Evolutionary conservation across 2,797 vertebrate species (phyloP), one percentile per base, ranked within the genome.

Genomic region (Spondyliosoma cantharus): DNA sequence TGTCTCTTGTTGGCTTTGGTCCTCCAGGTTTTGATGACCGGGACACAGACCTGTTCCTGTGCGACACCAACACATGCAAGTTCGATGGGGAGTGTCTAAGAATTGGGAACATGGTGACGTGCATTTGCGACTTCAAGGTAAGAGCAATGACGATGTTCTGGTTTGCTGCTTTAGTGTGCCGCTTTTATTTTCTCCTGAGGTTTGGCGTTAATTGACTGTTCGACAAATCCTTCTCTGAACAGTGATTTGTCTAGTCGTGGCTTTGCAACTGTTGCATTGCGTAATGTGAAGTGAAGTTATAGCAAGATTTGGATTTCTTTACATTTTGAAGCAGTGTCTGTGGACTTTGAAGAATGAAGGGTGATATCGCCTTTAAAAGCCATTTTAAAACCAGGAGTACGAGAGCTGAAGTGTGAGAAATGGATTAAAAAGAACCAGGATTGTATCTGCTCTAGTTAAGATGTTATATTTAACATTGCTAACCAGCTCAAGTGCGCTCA

Each of bases 111-210:
- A 98, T 97, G 87, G 97, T 99, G 93, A 99, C 97, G 74, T 99
- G 98, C 94, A 98, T 99, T 94, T 99, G 98, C 90, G 97, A 99
- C 94, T 98, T 99, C 91, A 99, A 99, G 98, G 98, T 99, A 96
- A 97, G 96, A 25, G 6, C 29, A 4, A 14, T 58, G 0, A 37
- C 9, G 11, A 3, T 37, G 63, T 71, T 71, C n/a, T 62, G 0
- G n/a, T 67, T 24, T 15, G 24, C 17, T 68, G 17, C 42, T 61
- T 15, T 4, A 37, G 37, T 37, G 37, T 37, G 11, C 8, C 14
- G 17, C 49, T 4, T 13, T 49, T 25, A 1, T 16, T 4, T 74
- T 17, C 3, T 61, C 70, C 32, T 58, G 5, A 62, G 4, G 7
- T 76, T 78, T 60, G 5, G 19, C 3, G 7, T n/a, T n/a, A 46